phyloP scores from a whole-genome alignment of 2,113 vertebrate genomes.

The Pachycephala philippinensis region DNA sequence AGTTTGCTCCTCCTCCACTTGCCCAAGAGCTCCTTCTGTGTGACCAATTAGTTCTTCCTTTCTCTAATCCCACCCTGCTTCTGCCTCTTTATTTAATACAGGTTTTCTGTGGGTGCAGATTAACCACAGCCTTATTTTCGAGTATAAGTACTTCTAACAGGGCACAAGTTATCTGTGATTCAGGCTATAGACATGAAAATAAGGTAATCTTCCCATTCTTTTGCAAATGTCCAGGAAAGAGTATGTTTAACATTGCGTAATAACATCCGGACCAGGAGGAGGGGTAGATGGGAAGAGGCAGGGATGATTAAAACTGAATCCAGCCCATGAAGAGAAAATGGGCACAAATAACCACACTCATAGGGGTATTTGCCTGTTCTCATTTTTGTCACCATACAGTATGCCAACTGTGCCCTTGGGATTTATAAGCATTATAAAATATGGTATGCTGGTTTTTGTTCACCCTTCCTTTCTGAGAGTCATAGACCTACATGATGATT shows the following conservation, averaged over 20 bases:
- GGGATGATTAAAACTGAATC: not conserved
- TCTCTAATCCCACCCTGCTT: not conserved
- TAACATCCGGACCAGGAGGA: not conserved
- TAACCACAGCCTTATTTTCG: conserved; percentile 16
- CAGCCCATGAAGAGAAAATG: not conserved
- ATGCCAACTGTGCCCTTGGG: not conserved
- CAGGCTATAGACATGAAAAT: conserved; percentile 47
- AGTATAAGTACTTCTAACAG: conserved; percentile 9
- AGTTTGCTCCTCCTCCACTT: not conserved
- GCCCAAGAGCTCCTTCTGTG: not conserved
- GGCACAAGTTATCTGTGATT: not conserved
- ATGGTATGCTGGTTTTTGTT: not conserved
- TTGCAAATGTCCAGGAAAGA: conserved; percentile 42
- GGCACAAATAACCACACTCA: not conserved
- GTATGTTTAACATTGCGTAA: conserved; percentile 2
- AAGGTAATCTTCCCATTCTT: conserved; percentile 57
- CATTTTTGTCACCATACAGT: not conserved
- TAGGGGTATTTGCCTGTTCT: not conserved
- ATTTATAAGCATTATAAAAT: not conserved
- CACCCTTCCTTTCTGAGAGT: not conserved
- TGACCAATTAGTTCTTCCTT: not conserved
- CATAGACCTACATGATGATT: not conserved
- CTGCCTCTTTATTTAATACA: not conserved
- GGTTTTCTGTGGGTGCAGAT: not conserved
- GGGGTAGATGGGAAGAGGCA: not conserved